A percentile compares a stretch with the other conserved stretches of the same genome.
Evolutionary conservation across 1,140 invertebrate species (phyloP).

Genomic region (Caligus rogercresseyi): DNA sequence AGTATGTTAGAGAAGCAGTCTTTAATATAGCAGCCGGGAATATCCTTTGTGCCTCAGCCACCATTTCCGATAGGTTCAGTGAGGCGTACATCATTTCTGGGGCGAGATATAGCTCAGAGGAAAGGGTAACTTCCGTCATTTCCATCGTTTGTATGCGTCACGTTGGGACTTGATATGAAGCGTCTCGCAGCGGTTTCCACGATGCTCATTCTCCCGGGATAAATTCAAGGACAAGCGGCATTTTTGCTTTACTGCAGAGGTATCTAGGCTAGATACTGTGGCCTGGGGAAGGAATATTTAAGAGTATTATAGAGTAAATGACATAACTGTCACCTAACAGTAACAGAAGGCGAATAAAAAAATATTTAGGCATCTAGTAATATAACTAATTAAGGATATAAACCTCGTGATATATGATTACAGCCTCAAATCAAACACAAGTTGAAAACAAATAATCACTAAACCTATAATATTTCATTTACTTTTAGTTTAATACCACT

Average conservation of each 20-base stretch:
- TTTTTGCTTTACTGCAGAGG: conserved; percentile 31
- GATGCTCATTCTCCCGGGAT: conserved; percentile 22
- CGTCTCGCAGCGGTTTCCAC: neutral
- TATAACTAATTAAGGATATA: too few relatives aligned
- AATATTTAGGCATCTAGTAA: too few relatives aligned
- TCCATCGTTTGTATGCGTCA: conserved; percentile 6
- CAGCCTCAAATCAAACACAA: too few relatives aligned
- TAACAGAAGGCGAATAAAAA: too few relatives aligned
- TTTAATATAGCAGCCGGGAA: conserved; percentile 30
- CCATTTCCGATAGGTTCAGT: conserved; percentile 32
- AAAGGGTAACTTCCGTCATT: conserved; percentile 28
- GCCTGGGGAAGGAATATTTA: conserved; percentile 28
- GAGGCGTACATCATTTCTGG: conserved; percentile 36
- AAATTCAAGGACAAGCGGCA: conserved; percentile 34
- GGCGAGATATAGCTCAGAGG: conserved; percentile 34
- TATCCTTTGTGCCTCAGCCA: conserved; percentile 31
- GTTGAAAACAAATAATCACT: too few relatives aligned
- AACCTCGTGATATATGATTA: too few relatives aligned
- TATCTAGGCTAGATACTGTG: conserved; percentile 33
- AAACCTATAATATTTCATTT: too few relatives aligned
- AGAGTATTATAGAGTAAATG: neutral
- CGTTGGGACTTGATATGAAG: conserved; percentile 17
- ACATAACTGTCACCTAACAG: neutral
- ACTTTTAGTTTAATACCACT: too few relatives aligned
- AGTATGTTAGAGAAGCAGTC: conserved; percentile 34